Percentiles rank a stretch among this genome's conserved stretches.
Evolutionary conservation across 1,140 invertebrate species (phyloP).

Genomic region (Neodiprion pinetum): DNA sequence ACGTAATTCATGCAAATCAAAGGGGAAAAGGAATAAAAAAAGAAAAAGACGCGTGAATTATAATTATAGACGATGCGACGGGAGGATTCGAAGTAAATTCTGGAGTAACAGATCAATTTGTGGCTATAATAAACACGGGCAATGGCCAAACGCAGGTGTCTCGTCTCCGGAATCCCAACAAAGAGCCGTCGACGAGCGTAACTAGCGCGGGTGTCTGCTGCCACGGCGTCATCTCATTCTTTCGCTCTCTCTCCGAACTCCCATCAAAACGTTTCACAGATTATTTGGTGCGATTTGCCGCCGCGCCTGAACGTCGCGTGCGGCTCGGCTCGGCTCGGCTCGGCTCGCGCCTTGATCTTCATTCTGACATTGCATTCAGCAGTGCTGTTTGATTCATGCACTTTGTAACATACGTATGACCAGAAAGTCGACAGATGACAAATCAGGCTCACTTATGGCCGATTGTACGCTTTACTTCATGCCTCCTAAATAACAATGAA

Average conservation of each 20-base stretch:
- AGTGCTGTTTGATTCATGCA: neutral
- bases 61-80: too few species aligned
- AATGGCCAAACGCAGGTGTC: neutral
- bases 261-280: neutral
- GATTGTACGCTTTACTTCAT: too few species aligned
- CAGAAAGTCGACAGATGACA: neutral
- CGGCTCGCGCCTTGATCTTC: neutral
- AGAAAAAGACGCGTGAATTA: too few species aligned
- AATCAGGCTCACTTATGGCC: neutral
- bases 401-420: neutral
- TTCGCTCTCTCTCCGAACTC: neutral
- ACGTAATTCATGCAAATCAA: too few species aligned
- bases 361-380: neutral
- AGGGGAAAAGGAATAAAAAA: too few species aligned
- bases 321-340: neutral
- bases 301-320: neutral
- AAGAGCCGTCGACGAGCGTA: neutral
- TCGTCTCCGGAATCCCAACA: neutral
- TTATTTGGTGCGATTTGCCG: neutral
- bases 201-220: conserved; percentile 3
- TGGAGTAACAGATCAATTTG: neutral
- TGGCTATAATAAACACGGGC: neutral
- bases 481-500: too few species aligned
- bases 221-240: conserved; percentile 3
- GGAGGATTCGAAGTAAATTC: neutral